Base-by-base conservation (phyloP, 2,797 vertebrate genomes). In the Streptopelia turtur region DNA sequence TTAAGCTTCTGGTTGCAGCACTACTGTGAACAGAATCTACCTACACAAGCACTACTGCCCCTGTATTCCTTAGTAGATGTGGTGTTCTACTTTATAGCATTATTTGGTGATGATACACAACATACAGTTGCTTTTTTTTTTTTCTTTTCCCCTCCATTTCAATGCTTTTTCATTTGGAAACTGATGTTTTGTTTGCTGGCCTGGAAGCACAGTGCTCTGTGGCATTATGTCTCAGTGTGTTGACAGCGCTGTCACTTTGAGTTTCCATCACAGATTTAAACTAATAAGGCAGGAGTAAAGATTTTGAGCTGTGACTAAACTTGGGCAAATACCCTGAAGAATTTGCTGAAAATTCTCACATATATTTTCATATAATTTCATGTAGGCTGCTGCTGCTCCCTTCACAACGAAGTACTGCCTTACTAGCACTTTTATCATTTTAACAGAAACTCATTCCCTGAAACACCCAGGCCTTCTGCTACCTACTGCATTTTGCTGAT, bases 241-340 rank as follows among this genome's bases (percentile, higher is more conserved):
- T 96, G 95, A 94, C 80, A 96, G 70, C 0, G 0, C 70, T 90
- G 83, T 91, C 94, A 76, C 64, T 96, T 87, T 70, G 50, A 72
- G 79, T 95, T 95, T 93, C 72, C 78, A 94, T 96, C 81, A 90
- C 69, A 65, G 61, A 79, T 82, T 75, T 94, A 91, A 95, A 89
- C 53, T 71, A 92, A 83, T 90, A 93, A 91, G 59, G 66, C 2
- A 0, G 65, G 87, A 90, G 63, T 68, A 81, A 78, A 87, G 77
- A 81, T 88, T 88, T 81, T 81, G 60, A 90, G 74, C 69, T 86
- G 50, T 61, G 50, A 91, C 91, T 87, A 78, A 89, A 96, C 69
- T 81, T 83, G 69, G 57, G 75, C 41, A 83, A 94, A 91, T 75
- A 30, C 68, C 91, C 69, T 75, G 28, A 93, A 92, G 77, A 89